These are phyloP conservation scores for Drosophila glabriapex DNA, from an alignment of 2,888 invertebrate species.

Conservation along the genomic window DNA sequence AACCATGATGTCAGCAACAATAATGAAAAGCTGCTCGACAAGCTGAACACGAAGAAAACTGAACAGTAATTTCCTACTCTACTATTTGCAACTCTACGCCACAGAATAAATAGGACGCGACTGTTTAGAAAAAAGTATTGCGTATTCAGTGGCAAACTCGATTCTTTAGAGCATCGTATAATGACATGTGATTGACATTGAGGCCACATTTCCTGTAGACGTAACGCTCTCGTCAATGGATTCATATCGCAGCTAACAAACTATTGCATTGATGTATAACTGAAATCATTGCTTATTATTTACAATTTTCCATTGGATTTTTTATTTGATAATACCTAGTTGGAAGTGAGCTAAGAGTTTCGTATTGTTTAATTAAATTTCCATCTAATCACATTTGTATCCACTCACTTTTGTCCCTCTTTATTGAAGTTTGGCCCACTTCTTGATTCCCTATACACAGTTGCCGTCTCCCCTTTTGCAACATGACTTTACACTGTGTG, in stretches of 20 bases:
- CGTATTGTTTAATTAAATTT: neutral
- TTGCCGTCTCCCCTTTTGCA: neutral
- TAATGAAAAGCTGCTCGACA: constrained; percentile 62
- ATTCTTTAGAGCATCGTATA: constrained; percentile 40
- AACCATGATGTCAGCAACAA: constrained; percentile 58
- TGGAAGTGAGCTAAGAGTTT: neutral
- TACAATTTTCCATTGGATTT: neutral
- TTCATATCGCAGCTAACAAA: neutral
- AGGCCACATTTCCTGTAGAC: constrained; percentile 61
- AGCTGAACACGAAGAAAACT: constrained; percentile 25
- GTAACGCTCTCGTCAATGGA: constrained; percentile 8
- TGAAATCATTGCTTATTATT: constrained; percentile 6
- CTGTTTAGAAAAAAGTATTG: constrained; percentile 37
- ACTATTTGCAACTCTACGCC: constrained; percentile 22
- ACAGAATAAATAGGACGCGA: constrained; percentile 20
- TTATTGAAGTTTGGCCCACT: constrained; percentile 41
- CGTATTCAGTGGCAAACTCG: constrained; percentile 45
- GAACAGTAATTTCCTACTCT: constrained; percentile 24
- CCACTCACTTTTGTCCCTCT: neutral
- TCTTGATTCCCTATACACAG: constrained; percentile 25
- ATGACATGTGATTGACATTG: constrained; percentile 73
- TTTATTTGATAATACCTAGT: neutral
- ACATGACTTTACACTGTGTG: constrained; percentile 30
- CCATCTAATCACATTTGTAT: constrained; percentile 1
- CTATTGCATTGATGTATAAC: neutral